Base-by-base conservation (phyloP, 2,888 invertebrate genomes). In the Noctua comes region DNA sequence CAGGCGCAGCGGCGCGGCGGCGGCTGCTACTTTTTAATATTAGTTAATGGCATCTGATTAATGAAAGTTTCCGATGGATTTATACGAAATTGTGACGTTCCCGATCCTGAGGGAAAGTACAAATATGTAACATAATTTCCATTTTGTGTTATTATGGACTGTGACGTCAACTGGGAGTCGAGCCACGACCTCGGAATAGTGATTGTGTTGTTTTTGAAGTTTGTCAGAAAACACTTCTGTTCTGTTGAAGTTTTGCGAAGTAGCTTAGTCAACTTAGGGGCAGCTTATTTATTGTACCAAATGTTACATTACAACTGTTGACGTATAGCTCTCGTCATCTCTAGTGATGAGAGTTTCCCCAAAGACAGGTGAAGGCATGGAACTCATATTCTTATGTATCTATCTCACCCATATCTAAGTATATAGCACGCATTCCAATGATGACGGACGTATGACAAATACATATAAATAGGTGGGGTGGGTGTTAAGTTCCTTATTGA, bases 31-130 rank as follows among this genome's bases (percentile, higher is more conserved):
- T 62, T 84, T 83, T 80, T 86, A 86, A 88, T 86, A 73, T 77
- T 75, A 65, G 74, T 68, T 82, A 87, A 82, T 86, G 88, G 84
- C 64, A 48, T 65, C 46, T 46, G 46, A 46, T 16, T 84, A 88
- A 82, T 82, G 68, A 86, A 88, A 70, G 46, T 73, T 80, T 78
- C 27, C 54, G 62, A 74, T 75, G 76, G 59, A 80, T 77, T 77
- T 48, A 62, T 24, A 69, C 57, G 43, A 76, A 76, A 75, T 65
- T 43, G 54, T 72, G 36, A 65, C 59, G 48, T 73, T 65, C 24
- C 21, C n/a, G 40, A 69, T 72, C 82, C 65, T 43, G 36, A 68
- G 82, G 82, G 85, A 76, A 46, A 68, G 18, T 40, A 31, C 16
- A 43, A 74, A 69, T 51, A 51, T 68, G 36, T 36, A 36, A 36